Percentiles rank a stretch among this genome's conserved stretches.
Conservation (phyloP, 2,797 vertebrate species). For the Gambusia yucatana region DNA sequence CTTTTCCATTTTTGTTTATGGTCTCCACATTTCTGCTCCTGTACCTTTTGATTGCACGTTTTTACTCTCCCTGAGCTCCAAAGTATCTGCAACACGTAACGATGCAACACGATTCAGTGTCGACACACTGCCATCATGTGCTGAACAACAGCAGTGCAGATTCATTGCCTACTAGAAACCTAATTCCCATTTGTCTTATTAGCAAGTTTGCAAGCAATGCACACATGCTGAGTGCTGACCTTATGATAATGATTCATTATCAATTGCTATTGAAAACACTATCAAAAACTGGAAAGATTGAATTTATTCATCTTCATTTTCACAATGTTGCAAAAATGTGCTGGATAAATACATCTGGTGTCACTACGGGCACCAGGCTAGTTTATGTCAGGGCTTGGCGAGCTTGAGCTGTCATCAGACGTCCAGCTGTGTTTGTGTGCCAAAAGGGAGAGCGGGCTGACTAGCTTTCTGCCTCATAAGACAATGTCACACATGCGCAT, state of each 20-base stretch:
- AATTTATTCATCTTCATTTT: not conserved
- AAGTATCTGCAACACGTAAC: not conserved
- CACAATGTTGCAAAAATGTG: slow-evolving; percentile 10
- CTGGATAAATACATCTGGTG: slow-evolving; percentile 58
- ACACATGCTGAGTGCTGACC: slow-evolving; percentile 29
- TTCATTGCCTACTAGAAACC: slow-evolving; percentile 40
- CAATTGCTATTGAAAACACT: slow-evolving; percentile 1
- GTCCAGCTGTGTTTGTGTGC: slow-evolving; percentile 69
- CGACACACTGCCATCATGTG: slow-evolving; percentile 77
- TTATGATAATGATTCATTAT: slow-evolving; percentile 24
- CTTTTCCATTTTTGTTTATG: slow-evolving; percentile 58
- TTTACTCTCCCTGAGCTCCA: not conserved
- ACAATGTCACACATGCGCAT: slow-evolving; percentile 50
- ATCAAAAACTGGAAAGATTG: not conserved
- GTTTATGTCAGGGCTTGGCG: slow-evolving; percentile 70
- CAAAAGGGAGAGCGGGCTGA: slow-evolving; percentile 60
- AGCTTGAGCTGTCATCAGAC: slow-evolving; percentile 66
- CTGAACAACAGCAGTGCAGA: slow-evolving; percentile 46
- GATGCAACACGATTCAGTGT: slow-evolving; percentile 3
- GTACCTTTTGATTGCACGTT: not conserved
- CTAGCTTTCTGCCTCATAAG: slow-evolving; percentile 61
- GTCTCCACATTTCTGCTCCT: slow-evolving; percentile 43
- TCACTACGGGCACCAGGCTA: slow-evolving; percentile 72
- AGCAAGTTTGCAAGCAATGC: slow-evolving; percentile 36
- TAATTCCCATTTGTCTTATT: slow-evolving; percentile 47